Evolutionary conservation across 2,888 invertebrate genomes (phyloP), one percentile per base, ranked within the genome.

Genomic region (Scelioninae gen. 2): DNA sequence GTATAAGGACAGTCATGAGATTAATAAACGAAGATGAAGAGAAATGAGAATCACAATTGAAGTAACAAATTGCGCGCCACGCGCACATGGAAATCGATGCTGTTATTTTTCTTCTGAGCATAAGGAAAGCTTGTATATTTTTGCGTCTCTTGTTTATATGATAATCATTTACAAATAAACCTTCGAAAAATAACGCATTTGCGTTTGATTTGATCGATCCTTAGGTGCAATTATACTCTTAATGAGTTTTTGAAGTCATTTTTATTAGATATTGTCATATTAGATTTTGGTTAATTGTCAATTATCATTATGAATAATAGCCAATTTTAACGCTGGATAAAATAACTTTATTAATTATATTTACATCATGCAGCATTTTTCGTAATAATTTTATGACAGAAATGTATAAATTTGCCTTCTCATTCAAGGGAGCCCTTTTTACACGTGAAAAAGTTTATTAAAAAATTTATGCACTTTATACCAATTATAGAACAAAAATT

Each of bases 141-240:
- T 84, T 83, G 82, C 82, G 82, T 80, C 82, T 81, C 82, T 83
- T 83, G 81, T 84, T 84, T 84, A 82, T 84, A 84, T 82, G 78
- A 83, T 81, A 80, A 82, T 81, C 77, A 82, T 81, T 82, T 82
- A 82, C 80, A 83, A 83, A 83, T 81, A 82, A 81, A 81, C 75
- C 73, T 78, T 76, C 64, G 74, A 74, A 77, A 78, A 78, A 67
- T 70, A 69, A 37, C 22, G 1, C 5, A 31, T 6, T 9, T 9
- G n/a, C n/a, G n/a, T n/a, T n/a, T n/a, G n/a, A n/a, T n/a, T n/a
- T n/a, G n/a, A n/a, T n/a, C n/a, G n/a, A n/a, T n/a, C n/a, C n/a
- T n/a, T n/a, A n/a, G n/a, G n/a, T n/a, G n/a, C n/a, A n/a, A n/a
- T n/a, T n/a, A n/a, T n/a, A n/a, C n/a, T n/a, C n/a, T n/a, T n/a